These are phyloP conservation scores for Pseudococcus longispinus DNA, from an alignment of 2,888 invertebrate species.

Conservation along the genomic window DNA sequence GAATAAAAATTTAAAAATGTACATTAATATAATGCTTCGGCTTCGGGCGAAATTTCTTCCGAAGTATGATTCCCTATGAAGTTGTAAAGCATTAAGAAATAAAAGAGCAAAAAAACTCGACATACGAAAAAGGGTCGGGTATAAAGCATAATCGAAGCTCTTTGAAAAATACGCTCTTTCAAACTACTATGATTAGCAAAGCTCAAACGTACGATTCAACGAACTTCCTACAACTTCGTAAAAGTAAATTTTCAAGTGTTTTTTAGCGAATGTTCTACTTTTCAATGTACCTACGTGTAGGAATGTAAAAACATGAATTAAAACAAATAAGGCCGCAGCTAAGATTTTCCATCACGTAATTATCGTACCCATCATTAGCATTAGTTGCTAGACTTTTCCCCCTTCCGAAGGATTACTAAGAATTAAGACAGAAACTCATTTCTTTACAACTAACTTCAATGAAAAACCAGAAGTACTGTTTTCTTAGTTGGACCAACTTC, in stretches of 20 bases:
- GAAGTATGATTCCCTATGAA: not conserved
- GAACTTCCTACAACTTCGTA: not conserved
- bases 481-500: no score
- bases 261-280: not conserved
- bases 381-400: not conserved
- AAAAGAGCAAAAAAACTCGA: not conserved
- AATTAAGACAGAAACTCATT: not conserved
- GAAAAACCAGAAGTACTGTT: no score
- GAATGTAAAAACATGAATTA: not conserved
- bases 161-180: not conserved
- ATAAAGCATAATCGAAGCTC: not conserved
- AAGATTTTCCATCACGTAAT: not conserved
- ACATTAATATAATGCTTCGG: not conserved
- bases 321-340: not conserved
- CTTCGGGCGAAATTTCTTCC: not conserved
- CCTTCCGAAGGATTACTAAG: not conserved
- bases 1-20: not conserved
- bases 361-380: not conserved
- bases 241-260: not conserved
- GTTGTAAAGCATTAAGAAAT: conserved; percentile 8
- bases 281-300: not conserved
- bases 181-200: not conserved
- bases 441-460: no score
- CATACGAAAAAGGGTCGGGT: not conserved
- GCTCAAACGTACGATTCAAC: not conserved